Evolutionary conservation across 2,888 invertebrate species (phyloP), one percentile per base, ranked within the genome.

Genomic region (Zygogramma bicolorata): DNA sequence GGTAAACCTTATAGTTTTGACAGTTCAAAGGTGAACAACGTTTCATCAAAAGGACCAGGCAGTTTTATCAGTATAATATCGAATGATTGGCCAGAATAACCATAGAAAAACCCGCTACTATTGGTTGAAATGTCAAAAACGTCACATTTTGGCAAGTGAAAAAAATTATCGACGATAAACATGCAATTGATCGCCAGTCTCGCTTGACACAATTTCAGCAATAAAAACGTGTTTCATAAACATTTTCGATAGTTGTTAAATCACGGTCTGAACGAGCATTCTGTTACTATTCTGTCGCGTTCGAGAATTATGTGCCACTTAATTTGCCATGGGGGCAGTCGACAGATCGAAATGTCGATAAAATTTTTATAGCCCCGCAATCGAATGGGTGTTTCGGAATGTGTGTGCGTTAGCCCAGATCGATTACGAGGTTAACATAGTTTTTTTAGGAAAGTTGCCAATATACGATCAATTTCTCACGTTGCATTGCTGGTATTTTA

Each of bases 191-290:
- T 46, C 18, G 20, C 10, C 7, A 18, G 7, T 46, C 15, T 46
- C 18, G 15, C 15, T 46, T 18, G 46, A 46, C 10, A 8, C 46
- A 18, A 20, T 15, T 53, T 25, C 22, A 53, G 8, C 53, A 22
- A 53, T n/a, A 7, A 53, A 53, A 10, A 3, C 18, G 46, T 20
- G 46, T 46, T 18, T 10, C 22, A 53, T 53, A 53, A 53, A 53
- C n/a, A 53, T 53, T 13, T 53, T 15, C 25, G n/a, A 53, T 53
- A 53, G 25, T 53, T 53, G 53, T 53, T 53, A 53, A 53, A 53
- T 53, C 53, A 27, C n/a, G 13, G n/a, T n/a, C n/a, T 13, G n/a
- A n/a, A 53, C 53, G 25, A 53, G 53, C 6, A 53, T 53, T 53
- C 15, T 53, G 53, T 8, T 25, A 53, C n/a, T 25, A 53, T 25